Conservation (phyloP, 2,888 invertebrate genomes). For the Torymus auratus region DNA sequence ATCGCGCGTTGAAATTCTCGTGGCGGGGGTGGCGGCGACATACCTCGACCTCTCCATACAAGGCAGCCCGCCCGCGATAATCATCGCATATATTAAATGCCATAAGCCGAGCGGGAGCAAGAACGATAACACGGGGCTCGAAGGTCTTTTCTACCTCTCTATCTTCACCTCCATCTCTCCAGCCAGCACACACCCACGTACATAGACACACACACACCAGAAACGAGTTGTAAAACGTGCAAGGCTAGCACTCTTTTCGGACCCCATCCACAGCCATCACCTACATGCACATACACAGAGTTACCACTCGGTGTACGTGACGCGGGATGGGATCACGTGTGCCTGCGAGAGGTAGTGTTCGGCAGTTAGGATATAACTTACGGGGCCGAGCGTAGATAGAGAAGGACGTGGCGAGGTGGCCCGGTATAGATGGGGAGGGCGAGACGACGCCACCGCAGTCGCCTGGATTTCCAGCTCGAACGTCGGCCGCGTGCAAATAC, state of each 20-base stretch:
- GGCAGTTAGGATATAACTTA: conserved; percentile 28
- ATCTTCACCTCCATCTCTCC: too few relatives aligned
- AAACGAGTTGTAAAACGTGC: neutral
- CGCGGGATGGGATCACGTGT: neutral
- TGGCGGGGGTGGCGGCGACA: neutral
- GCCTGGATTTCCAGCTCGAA: neutral
- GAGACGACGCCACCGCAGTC: neutral
- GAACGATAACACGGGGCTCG: conserved; percentile 5
- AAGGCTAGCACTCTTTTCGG: neutral
- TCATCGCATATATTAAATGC: neutral
- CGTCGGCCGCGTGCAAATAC: neutral
- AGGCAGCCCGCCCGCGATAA: neutral
- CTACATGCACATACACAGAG: neutral
- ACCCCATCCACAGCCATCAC: too few relatives aligned
- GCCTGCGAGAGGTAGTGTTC: conserved; percentile 1
- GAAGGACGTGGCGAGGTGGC: neutral
- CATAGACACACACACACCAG: neutral
- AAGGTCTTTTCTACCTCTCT: neutral
- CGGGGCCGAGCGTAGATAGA: neutral
- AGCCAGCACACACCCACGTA: too few relatives aligned
- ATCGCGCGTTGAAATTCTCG: too few relatives aligned
- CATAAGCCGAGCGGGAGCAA: neutral
- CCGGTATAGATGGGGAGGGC: neutral
- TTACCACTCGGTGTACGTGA: neutral
- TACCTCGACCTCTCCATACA: neutral